phyloP scores from a whole-genome alignment of 2,113 vertebrate genomes.

The Galbula dea region DNA sequence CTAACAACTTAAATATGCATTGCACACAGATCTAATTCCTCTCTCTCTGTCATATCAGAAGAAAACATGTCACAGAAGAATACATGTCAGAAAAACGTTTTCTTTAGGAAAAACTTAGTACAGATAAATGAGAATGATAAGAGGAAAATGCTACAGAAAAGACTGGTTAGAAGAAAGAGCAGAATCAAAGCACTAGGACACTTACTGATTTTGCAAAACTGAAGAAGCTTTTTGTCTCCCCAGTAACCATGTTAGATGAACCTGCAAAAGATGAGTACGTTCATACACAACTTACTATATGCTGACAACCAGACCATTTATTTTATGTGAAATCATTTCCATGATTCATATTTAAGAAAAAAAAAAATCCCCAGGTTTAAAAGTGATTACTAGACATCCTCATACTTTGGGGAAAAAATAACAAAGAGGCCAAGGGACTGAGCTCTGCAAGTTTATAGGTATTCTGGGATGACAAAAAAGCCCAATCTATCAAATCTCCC shows the following conservation, averaged over 20 bases:
- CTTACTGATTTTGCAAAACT: slow-evolving; percentile 99
- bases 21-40: neutral
- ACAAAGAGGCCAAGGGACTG: neutral
- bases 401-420: neutral
- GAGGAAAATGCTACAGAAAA: neutral
- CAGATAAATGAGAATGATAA: neutral
- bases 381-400: neutral
- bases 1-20: neutral
- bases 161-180: neutral
- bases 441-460: neutral
- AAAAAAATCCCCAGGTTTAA: neutral
- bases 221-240: slow-evolving; percentile 99
- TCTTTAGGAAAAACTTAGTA: neutral
- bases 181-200: slow-evolving; percentile 2
- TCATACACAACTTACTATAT: neutral
- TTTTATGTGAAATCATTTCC: neutral
- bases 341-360: neutral
- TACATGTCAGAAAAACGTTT: neutral
- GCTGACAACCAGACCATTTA: neutral
- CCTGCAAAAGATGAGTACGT: slow-evolving; percentile 75
- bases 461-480: neutral
- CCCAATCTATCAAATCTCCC: neutral
- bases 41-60: neutral
- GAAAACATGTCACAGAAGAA: neutral
- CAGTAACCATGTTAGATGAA: slow-evolving; percentile 98